phyloP scores from a whole-genome alignment of 2,113 vertebrate species.

The Parus major region DNA sequence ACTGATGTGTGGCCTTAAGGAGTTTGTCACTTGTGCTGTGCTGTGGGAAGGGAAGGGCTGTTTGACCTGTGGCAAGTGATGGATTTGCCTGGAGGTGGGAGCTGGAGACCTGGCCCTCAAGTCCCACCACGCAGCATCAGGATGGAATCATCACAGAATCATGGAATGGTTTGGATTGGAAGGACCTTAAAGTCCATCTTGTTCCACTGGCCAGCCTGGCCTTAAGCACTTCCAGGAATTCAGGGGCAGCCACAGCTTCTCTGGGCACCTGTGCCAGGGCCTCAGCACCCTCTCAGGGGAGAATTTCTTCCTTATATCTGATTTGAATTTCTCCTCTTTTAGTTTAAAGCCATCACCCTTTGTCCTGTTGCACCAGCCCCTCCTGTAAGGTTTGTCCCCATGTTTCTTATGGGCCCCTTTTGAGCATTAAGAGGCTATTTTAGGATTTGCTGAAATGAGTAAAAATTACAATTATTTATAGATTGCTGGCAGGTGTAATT shows the following conservation, averaged over 20 bases:
- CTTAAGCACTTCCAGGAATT: background rate
- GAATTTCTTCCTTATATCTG: background rate
- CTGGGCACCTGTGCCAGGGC: background rate
- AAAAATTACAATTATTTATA: background rate
- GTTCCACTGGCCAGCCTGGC: background rate
- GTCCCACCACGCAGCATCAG: accelerated
- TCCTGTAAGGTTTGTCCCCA: background rate
- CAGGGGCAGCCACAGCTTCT: background rate
- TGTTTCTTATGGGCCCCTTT: background rate
- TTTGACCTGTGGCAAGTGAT: background rate
- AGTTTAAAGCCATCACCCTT: background rate
- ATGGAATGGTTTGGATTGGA: background rate
- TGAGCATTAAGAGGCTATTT: background rate
- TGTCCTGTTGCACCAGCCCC: background rate
- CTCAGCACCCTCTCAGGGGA: accelerated
- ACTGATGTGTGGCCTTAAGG: background rate
- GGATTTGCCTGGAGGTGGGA: background rate
- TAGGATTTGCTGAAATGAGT: background rate
- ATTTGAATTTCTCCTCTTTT: background rate
- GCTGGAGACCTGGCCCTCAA: background rate
- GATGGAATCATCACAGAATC: background rate
- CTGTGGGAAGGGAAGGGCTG: background rate
- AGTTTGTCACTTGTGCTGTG: background rate
- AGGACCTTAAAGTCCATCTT: background rate
- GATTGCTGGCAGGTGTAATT: background rate